Evolutionary conservation across 2,113 vertebrate genomes (phyloP), one percentile per base, ranked within the genome.

Genomic region (Scomber japonicus): DNA sequence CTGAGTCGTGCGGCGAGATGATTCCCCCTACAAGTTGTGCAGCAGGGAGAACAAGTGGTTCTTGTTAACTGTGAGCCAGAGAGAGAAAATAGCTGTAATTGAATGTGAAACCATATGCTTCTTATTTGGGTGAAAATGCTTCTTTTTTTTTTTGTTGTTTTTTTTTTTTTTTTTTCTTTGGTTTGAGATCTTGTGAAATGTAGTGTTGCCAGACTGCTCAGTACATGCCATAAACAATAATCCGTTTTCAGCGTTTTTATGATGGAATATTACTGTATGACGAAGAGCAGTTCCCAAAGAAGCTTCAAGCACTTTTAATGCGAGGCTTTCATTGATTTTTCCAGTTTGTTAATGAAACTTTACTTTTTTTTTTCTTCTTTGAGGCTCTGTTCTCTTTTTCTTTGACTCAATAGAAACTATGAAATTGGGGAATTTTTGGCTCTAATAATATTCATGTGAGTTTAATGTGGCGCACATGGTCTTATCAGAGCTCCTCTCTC

Each of bases 71-170:
- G 84, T 76, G 71, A 84, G 88, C 84, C 73, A 16, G 62, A 50
- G 82, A 50, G 82, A 90, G 70, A 92, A 94, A 94, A 91, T 88
- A 54, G 88, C 91, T 89, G 71, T 94, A 94, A 94, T 92, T 94
- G 70, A 91, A 93, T 93, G 88, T 85, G 82, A 86, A 86, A 70
- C 79, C 94, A 94, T 96, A 89, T 96, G 95, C 91, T 96, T 94
- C 92, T 94, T 86, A 95, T 96, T 95, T 81, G 48, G 71, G 71
- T 48, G 48, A 70, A 80, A 87, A 51, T 45, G 7, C n/a, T 56
- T 68, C 21, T 21, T 27, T 27, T 27, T 27, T 27, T 27, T 27
- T 27, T 27, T 27, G 24, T 27, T 27, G 24, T 27, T 1, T 27
- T 27, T 79, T 82, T 90, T 86, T 90, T 86, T 49, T 85, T 89